Conservation (phyloP, 2,797 vertebrate genomes). For the Sphenodon punctatus region DNA sequence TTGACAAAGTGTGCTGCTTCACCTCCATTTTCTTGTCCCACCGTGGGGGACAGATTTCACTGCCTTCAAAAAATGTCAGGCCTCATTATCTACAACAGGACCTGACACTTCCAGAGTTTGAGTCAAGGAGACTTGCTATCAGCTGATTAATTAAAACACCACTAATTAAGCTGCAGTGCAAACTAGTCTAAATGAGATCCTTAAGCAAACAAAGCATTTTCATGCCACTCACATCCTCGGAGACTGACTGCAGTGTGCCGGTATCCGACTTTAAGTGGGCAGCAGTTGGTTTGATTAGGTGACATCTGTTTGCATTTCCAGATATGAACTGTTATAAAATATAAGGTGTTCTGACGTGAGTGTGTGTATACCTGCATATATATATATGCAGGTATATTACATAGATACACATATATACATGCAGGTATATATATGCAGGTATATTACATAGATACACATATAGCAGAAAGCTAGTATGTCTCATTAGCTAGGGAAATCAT, state of each 20-base stretch:
- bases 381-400: too few relatives aligned
- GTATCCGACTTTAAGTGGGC: neutral
- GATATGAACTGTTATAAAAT: neutral
- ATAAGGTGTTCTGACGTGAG: neutral
- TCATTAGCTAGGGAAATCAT: too few relatives aligned
- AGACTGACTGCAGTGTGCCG: rapidly evolving
- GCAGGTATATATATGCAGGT: rapidly evolving
- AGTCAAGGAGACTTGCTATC: neutral
- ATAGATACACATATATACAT: rapidly evolving
- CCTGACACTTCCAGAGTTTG: neutral
- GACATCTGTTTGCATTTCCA: neutral
- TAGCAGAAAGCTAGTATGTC: too few relatives aligned
- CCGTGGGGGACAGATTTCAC: neutral
- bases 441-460: neutral
- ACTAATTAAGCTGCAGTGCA: slow-evolving; percentile 20
- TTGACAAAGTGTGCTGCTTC: slow-evolving; percentile 9
- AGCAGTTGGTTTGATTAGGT: neutral
- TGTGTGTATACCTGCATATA: neutral
- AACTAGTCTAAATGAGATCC: slow-evolving; percentile 2
- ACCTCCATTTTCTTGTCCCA: slow-evolving; percentile 4
- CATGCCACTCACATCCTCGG: neutral
- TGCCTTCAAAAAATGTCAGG: neutral
- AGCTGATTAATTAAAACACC: slow-evolving; percentile 4
- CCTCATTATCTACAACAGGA: neutral
- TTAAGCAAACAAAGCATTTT: neutral